Conservation (phyloP, 2,888 invertebrate genomes). For the Caenorhabditis uteleia region DNA sequence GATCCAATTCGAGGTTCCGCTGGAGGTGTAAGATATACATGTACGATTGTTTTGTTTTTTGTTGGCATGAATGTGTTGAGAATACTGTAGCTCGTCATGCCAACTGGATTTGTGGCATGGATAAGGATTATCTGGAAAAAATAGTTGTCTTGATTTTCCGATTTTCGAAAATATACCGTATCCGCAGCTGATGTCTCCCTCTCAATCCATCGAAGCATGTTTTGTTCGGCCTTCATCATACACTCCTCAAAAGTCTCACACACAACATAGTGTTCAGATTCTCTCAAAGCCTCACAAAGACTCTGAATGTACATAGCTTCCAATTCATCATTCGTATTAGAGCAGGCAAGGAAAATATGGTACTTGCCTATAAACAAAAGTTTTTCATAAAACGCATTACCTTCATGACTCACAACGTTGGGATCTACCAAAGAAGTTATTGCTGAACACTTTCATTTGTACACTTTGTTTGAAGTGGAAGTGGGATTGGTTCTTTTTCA, state of each 20-base stretch:
- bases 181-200: constrained; percentile 19
- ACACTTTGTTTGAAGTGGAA: no score
- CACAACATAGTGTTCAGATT: constrained; percentile 18
- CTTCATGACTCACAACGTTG: no score
- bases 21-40: constrained; percentile 9
- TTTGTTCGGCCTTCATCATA: constrained; percentile 14
- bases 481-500: no score
- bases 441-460: no score
- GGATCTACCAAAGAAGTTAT: no score
- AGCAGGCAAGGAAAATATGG: constrained; percentile 24
- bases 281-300: constrained; percentile 17
- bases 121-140: constrained; percentile 21
- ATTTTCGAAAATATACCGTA: constrained; percentile 8
- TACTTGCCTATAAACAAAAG: constrained; percentile 13
- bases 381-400: no score
- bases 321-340: constrained; percentile 11
- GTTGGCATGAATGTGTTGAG: constrained; percentile 13
- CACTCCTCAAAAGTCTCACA: constrained; percentile 19
- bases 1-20: background rate
- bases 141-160: background rate
- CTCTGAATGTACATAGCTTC: constrained; percentile 21
- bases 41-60: constrained; percentile 7
- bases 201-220: constrained; percentile 28
- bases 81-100: constrained; percentile 12
- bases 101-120: constrained; percentile 7